These are phyloP conservation scores for Scalopus aquaticus DNA, from an alignment of 2,113 vertebrate species.

Conservation along the genomic window DNA sequence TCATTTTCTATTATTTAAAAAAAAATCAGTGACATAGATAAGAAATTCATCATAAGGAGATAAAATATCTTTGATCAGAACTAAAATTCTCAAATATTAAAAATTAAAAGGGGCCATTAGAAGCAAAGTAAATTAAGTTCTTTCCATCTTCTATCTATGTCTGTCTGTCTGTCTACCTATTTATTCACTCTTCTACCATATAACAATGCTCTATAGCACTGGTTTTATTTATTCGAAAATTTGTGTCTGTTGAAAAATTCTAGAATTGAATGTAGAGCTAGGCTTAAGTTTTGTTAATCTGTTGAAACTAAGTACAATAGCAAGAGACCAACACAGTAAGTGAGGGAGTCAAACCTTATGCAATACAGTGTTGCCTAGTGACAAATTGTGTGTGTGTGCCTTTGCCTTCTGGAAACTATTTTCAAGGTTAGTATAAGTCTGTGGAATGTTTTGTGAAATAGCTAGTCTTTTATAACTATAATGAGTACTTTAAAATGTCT, in stretches of 20 bases:
- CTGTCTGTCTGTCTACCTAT: neutral
- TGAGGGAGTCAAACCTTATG: neutral
- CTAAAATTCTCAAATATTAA: neutral
- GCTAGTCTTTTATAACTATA: conserved; percentile 4
- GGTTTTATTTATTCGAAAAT: conserved; percentile 23
- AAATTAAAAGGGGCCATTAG: neutral
- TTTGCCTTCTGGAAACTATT: conserved; percentile 62
- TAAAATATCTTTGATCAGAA: neutral
- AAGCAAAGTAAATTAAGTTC: neutral
- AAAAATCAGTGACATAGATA: neutral
- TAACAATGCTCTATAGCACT: neutral
- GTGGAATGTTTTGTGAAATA: conserved; percentile 47
- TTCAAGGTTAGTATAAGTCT: conserved; percentile 20
- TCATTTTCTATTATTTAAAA: neutral
- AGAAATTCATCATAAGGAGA: neutral
- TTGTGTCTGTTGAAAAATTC: neutral
- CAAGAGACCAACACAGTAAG: neutral
- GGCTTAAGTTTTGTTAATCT: conserved; percentile 30
- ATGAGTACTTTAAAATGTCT: conserved; percentile 45
- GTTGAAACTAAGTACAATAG: neutral
- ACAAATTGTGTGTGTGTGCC: neutral
- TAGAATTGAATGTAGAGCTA: conserved; percentile 8
- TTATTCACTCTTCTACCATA: neutral
- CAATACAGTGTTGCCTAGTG: conserved; percentile 10
- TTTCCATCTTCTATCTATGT: neutral